Evolutionary conservation across 2,113 vertebrate genomes (phyloP), one percentile per base, ranked within the genome.

Genomic region (Oophaga pumilio): DNA sequence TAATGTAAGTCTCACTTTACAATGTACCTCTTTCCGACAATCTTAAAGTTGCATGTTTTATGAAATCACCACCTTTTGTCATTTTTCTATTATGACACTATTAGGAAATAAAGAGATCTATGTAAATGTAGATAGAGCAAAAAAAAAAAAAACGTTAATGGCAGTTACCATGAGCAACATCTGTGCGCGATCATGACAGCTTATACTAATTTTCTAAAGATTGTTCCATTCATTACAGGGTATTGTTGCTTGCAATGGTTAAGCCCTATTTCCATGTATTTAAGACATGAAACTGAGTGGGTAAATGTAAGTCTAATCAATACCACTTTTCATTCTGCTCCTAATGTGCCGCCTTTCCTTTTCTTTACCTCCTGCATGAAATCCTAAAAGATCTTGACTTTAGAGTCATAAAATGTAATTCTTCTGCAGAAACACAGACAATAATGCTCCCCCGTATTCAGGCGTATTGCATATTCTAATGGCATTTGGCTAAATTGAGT

Each of bases 401-500:
- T 97, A 96, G 93, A 95, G 95, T 95, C 96, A 96, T 96, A 97
- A 97, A 97, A 97, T 95, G 95, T 96, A 96, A 97, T 98, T 99
- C 97, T 97, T 97, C 96, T 94, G 94, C 95, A 96, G 95, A 96
- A 97, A 97, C 95, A 96, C 95, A 97, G 96, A 96, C 96, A 97
- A 97, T 98, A 97, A 98, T 96, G 95, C 95, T 95, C 95, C 95
- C 84, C 96, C 95, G 95, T 96, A 94, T 95, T 94, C 94, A 94
- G 94, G 95, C 94, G 15, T 95, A 95, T 96, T 98, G 96, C 96
- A 97, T 99, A 97, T 99, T 98, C 97, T 97, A 97, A 96, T 98
- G 97, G 97, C 97, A 98, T 98, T 98, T 97, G 96, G 97, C 97
- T 97, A 97, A 99, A 99, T 97, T 99, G 97, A 97, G 97, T 98